Evolutionary conservation across 2,113 vertebrate species (phyloP).

Genomic region (Pachyramphus minor): DNA sequence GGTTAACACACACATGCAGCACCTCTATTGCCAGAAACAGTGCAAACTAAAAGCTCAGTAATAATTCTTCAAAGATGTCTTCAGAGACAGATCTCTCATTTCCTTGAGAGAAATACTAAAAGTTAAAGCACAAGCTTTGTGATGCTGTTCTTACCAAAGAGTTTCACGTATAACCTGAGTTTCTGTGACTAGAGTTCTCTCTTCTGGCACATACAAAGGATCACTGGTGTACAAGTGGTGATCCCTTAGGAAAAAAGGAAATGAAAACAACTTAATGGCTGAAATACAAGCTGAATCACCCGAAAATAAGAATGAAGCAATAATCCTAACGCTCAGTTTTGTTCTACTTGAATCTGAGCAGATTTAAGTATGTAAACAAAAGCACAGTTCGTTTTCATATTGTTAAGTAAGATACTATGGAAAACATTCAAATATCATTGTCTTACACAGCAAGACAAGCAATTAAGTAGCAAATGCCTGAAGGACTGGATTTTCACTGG

Average conservation of each 20-base stretch:
- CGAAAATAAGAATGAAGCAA: neutral
- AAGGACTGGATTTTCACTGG: neutral
- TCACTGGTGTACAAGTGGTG: constrained; percentile 92
- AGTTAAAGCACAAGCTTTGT: neutral
- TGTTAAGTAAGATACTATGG: neutral
- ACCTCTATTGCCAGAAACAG: neutral
- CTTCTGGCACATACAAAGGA: constrained; percentile 88
- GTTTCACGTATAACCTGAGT: constrained; percentile 94
- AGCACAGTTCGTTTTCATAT: neutral
- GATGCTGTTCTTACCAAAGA: constrained; percentile 82
- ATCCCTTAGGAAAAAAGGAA: constrained; percentile 77
- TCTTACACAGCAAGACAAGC: neutral
- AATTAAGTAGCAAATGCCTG: neutral
- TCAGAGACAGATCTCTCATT: neutral
- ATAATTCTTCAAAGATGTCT: neutral
- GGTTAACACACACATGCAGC: neutral
- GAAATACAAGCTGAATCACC: neutral
- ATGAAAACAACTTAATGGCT: neutral
- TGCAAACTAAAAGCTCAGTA: neutral
- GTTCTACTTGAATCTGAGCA: too few relatives aligned
- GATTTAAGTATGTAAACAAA: neutral
- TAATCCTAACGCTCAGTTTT: neutral
- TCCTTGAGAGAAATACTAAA: neutral
- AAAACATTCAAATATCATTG: neutral
- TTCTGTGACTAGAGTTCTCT: constrained; percentile 89